These are phyloP conservation scores for Schizothorax lantsangensis DNA, from an alignment of 2,797 vertebrate species.

Conservation along the genomic window DNA sequence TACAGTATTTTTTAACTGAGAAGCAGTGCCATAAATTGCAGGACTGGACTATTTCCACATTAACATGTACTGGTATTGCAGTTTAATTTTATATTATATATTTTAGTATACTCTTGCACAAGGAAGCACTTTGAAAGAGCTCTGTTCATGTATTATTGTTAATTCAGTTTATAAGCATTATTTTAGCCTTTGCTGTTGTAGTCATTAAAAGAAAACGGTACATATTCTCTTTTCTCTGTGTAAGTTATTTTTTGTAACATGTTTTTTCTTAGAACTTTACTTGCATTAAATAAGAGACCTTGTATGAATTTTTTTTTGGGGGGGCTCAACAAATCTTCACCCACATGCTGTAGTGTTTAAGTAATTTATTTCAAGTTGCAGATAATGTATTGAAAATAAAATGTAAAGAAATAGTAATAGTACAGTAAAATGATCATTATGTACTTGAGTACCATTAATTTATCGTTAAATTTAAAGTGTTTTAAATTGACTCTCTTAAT, in stretches of 20 bases:
- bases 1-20: constrained; percentile 58
- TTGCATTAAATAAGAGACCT: constrained; percentile 4
- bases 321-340: neutral
- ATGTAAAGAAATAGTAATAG: neutral
- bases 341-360: neutral
- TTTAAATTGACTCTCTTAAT: neutral
- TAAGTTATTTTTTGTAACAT: neutral
- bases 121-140: constrained; percentile 74
- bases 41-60: constrained; percentile 60
- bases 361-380: constrained; percentile 12
- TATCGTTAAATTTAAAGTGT: neutral
- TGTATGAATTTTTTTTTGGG: neutral
- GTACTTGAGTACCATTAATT: neutral
- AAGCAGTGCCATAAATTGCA: constrained; percentile 51
- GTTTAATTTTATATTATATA: constrained; percentile 65
- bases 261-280: neutral
- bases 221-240: constrained; percentile 41
- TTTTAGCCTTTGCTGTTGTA: constrained; percentile 73
- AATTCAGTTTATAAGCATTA: constrained; percentile 74
- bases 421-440: constrained; percentile 27
- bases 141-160: constrained; percentile 67
- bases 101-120: constrained; percentile 73
- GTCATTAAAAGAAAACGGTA: constrained; percentile 75
- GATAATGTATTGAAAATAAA: constrained; percentile 10
- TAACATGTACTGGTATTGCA: constrained; percentile 68